Conservation (phyloP, 2,888 invertebrate species). For the Cosmia pyralina region DNA sequence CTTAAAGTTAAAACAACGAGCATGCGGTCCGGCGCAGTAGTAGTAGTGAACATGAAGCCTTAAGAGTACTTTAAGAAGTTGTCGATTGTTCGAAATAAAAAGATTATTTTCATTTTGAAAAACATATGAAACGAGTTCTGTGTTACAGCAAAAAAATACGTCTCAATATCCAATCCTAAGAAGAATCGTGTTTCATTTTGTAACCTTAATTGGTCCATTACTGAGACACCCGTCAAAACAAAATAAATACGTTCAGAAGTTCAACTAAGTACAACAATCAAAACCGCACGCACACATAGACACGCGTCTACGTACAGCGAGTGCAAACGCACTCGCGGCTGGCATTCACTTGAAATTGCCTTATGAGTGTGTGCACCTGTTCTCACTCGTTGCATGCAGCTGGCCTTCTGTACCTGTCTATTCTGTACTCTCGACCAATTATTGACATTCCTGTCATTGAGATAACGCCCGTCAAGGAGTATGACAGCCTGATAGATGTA, state of each 20-base stretch:
- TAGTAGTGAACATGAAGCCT: not conserved
- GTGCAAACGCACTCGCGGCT: too few relatives aligned
- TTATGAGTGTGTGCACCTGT: not conserved
- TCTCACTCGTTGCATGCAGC: not conserved
- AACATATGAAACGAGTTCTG: too few relatives aligned
- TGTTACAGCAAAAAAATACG: not conserved
- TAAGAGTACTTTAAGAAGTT: not conserved
- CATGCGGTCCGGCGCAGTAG: too few relatives aligned
- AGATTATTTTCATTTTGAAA: too few relatives aligned
- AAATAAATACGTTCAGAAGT: not conserved
- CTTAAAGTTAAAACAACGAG: too few relatives aligned
- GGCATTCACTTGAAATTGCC: not conserved
- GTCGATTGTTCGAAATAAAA: not conserved
- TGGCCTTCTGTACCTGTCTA: conserved; percentile 6
- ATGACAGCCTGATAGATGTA: conserved; percentile 64
- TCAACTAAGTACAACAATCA: not conserved
- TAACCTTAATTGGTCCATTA: conserved; percentile 12
- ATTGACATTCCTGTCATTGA: conserved; percentile 61
- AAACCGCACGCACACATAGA: not conserved
- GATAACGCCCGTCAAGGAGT: conserved; percentile 55
- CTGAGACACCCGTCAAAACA: not conserved
- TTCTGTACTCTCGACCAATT: conserved; percentile 47
- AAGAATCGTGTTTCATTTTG: conserved; percentile 23
- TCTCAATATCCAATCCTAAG: too few relatives aligned
- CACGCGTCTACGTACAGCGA: not conserved